Evolutionary conservation across 1,140 invertebrate genomes (phyloP), one percentile per base, ranked within the genome.

Genomic region (Trachymyrmex septentrionalis): DNA sequence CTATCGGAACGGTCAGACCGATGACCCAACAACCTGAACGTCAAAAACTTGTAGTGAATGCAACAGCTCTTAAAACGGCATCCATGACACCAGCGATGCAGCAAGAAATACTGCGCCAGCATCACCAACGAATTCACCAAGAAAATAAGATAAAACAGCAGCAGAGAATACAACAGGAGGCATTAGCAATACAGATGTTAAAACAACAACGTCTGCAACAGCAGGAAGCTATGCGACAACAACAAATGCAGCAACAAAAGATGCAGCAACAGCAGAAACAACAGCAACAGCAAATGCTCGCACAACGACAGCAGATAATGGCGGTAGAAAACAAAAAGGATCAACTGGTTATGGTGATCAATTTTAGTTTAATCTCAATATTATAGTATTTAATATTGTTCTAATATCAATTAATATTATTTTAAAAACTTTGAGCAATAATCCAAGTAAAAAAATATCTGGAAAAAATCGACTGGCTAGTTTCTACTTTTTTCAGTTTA

Each of bases 1-100:
- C 97, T 57, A 95, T 96, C 2, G 97, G 97, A 75, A 95, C 93
- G 1, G 91, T 92, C 1, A 90, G 96, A 92, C 88, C 95, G 90
- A 89, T 96, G 95, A 86, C 93, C 88, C 91, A 94, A 59, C 95
- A 95, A 94, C 95, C 95, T 0, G 96, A 96, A 91, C 95, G 94
- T 64, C 95, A 95, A 64, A 93, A 93, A 67, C 78, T 94, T 19
- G 91, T 95, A 0, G 94, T 94, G 5, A 95, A 95, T 64, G 87
- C 91, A 0, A 94, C 92, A 7, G 93, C 89, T 2, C 87, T 95
- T 6, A 94, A 95, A 19, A 90, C 93, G 0, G 92, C 93, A 6
- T 94, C 94, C 0, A 85, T 92, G 0, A 89, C 94, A 5, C 76
- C 89, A 89, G 67, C 93, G 88, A 93, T 96, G 92, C 93, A 94